A percentile compares a stretch with the other conserved stretches of the same genome.
These are phyloP conservation scores for Oscheius sp. DNA, from an alignment of 2,888 invertebrate species.

Conservation along the genomic window DNA sequence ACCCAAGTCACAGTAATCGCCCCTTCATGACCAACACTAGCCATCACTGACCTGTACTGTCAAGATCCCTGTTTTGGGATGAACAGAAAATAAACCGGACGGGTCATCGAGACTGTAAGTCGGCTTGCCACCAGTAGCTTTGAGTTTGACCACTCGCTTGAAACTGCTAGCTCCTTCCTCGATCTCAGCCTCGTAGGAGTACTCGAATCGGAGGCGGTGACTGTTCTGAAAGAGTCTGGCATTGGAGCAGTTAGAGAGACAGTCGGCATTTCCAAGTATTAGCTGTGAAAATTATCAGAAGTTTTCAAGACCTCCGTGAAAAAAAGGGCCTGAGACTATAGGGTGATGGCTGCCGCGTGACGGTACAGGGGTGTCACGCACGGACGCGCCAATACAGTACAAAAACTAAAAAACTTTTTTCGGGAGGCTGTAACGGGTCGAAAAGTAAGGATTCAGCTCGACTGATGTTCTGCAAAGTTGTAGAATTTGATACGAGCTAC, in stretches of 20 bases:
- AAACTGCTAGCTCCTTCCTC: constrained; percentile 28
- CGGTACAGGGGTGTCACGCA: too few relatives aligned
- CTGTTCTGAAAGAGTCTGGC: constrained; percentile 1
- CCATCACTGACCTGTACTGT: constrained; percentile 39
- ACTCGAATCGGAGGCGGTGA: constrained; percentile 28
- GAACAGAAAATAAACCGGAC: constrained; percentile 52
- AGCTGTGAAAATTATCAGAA: not conserved
- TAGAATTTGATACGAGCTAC: too few relatives aligned
- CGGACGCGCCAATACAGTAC: too few relatives aligned
- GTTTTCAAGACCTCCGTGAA: not conserved
- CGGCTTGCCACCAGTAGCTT: constrained; percentile 31
- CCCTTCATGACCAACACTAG: too few relatives aligned
- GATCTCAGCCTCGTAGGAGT: constrained; percentile 33
- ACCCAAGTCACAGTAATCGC: too few relatives aligned
- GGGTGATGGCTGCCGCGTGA: too few relatives aligned
- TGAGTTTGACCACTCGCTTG: constrained; percentile 28
- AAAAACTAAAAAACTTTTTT: too few relatives aligned
- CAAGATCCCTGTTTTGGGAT: constrained; percentile 53
- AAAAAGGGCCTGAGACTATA: too few relatives aligned
- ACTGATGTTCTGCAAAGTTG: too few relatives aligned
- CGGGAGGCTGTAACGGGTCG: too few relatives aligned
- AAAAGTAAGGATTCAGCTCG: too few relatives aligned
- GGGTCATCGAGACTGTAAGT: constrained; percentile 47
- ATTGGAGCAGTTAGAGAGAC: not conserved
- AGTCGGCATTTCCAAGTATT: not conserved